A percentile compares a stretch with the other conserved stretches of the same genome.
Conservation (phyloP, 2,888 invertebrate species). For the Ctena decussata region DNA sequence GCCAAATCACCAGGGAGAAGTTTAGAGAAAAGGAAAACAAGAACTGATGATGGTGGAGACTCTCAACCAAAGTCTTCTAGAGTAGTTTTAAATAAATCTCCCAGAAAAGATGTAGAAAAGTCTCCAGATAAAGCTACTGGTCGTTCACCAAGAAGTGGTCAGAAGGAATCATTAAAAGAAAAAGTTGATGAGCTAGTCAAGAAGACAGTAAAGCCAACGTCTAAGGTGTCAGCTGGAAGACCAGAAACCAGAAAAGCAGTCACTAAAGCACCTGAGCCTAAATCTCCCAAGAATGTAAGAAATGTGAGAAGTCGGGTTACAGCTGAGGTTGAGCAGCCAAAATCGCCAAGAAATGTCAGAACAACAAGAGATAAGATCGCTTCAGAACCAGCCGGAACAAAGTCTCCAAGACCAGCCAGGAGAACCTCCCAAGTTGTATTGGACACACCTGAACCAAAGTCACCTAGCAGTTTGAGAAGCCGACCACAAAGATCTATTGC, state of each 20-base stretch:
- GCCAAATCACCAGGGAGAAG: background rate
- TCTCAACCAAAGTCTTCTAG: background rate
- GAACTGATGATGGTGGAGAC: background rate
- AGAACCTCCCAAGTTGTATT: constrained; percentile 17
- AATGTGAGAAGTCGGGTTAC: background rate
- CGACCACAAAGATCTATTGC: constrained; percentile 4
- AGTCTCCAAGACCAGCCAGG: constrained; percentile 30
- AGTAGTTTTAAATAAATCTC: background rate
- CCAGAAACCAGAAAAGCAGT: background rate
- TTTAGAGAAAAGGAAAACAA: background rate
- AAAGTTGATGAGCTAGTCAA: background rate
- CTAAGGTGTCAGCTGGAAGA: background rate
- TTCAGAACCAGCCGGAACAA: background rate
- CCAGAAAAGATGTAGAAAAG: background rate
- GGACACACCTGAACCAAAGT: constrained; percentile 31
- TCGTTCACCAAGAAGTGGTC: background rate
- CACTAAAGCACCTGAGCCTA: background rate
- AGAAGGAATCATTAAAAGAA: background rate
- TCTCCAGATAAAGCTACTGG: background rate
- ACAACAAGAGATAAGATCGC: background rate
- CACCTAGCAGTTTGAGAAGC: background rate
- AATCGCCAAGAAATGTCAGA: background rate
- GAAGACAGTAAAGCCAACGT: background rate
- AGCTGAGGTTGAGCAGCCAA: background rate
- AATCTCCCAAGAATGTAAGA: constrained; percentile 19